A percentile compares a stretch with the other conserved stretches of the same genome.
These are phyloP conservation scores for Machaerirhynchus nigripectus DNA, from an alignment of 2,113 vertebrate species.

Conservation along the genomic window DNA sequence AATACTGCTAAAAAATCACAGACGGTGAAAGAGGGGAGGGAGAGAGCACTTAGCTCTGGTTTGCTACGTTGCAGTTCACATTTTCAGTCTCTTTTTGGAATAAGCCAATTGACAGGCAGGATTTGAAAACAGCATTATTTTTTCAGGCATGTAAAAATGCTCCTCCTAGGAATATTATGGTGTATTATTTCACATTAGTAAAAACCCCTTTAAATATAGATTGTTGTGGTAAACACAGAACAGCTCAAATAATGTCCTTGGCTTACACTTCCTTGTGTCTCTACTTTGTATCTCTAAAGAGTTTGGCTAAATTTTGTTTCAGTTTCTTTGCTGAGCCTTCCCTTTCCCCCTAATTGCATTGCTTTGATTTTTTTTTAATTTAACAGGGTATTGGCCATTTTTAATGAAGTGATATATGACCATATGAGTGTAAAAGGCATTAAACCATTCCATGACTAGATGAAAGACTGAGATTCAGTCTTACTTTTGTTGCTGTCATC, in stretches of 20 bases:
- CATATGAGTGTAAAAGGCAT: not conserved
- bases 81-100: not conserved
- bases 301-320: not conserved
- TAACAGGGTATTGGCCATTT: not conserved
- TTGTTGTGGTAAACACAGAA: not conserved
- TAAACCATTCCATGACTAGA: not conserved
- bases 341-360: not conserved
- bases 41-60: not conserved
- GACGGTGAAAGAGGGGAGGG: not conserved
- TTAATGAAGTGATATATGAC: not conserved
- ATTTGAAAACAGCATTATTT: not conserved
- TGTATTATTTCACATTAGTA: not conserved
- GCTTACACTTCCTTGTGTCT: not conserved
- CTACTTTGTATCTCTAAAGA: not conserved
- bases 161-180: not conserved
- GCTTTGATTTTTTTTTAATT: not conserved
- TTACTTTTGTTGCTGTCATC: not conserved
- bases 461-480: not conserved
- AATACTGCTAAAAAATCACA: not conserved
- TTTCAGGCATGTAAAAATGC: not conserved
- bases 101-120: not conserved
- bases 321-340: fast-evolving
- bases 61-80: not conserved
- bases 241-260: not conserved
- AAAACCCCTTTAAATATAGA: not conserved